These are phyloP conservation scores for Meghimatium bilineatum DNA, from an alignment of 2,888 invertebrate species.

Conservation along the genomic window DNA sequence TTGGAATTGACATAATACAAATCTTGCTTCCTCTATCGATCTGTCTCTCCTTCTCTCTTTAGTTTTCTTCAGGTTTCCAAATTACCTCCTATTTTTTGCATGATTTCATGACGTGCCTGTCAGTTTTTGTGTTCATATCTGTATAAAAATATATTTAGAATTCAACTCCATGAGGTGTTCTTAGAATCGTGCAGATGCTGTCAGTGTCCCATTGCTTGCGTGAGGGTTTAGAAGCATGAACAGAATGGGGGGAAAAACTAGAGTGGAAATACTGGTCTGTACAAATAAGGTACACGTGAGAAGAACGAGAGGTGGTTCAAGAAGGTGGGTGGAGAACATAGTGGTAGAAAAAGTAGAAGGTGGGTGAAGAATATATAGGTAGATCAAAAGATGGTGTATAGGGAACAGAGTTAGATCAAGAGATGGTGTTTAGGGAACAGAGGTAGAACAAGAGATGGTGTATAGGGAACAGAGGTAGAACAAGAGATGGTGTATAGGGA, in stretches of 20 bases:
- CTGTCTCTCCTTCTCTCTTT: not conserved
- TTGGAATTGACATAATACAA: slow-evolving; percentile 3
- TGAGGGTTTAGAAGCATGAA: not conserved
- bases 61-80: not conserved
- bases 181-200: not conserved
- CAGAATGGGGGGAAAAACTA: no score
- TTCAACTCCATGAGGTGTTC: not conserved
- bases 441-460: not conserved
- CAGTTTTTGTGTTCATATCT: not conserved
- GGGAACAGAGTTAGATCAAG: no score
- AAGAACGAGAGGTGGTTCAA: not conserved
- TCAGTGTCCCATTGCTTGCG: not conserved
- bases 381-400: no score
- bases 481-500: not conserved
- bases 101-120: not conserved
- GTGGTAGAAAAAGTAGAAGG: no score
- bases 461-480: not conserved
- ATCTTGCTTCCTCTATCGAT: not conserved
- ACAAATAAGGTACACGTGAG: no score
- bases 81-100: not conserved
- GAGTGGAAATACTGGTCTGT: no score
- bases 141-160: not conserved
- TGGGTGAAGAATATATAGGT: no score
- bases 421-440: no score
- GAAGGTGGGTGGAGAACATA: not conserved